Evolutionary conservation across 2,888 invertebrate species (phyloP).

Genomic region (Aromia moschata): DNA sequence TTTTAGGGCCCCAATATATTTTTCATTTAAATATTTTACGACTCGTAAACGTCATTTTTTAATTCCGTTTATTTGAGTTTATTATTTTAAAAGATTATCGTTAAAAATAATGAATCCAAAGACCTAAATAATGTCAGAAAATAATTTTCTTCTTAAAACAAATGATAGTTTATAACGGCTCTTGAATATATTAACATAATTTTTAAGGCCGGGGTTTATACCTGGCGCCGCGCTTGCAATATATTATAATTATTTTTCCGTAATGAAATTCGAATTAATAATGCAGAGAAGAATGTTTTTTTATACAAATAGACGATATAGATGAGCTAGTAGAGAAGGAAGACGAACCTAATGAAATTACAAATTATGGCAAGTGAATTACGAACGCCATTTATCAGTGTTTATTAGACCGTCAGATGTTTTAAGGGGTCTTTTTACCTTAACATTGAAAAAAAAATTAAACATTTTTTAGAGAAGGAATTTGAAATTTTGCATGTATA

Average conservation of each 20-base stretch:
- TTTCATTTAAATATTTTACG: slow-evolving; percentile 33
- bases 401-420: too few species aligned
- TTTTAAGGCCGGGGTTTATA: slow-evolving; percentile 39
- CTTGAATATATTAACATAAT: slow-evolving; percentile 47
- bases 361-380: background rate
- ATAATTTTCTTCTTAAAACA: slow-evolving; percentile 33
- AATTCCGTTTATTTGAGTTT: slow-evolving; percentile 45
- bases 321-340: slow-evolving; percentile 11
- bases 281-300: slow-evolving; percentile 8
- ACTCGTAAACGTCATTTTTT: slow-evolving; percentile 44
- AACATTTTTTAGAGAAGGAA: too few species aligned
- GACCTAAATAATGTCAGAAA: slow-evolving; percentile 33
- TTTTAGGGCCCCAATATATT: slow-evolving; percentile 26
- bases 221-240: slow-evolving; percentile 43
- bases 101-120: slow-evolving; percentile 35
- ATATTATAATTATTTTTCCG: slow-evolving; percentile 42
- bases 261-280: slow-evolving; percentile 23
- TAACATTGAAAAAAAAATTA: too few species aligned
- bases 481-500: too few species aligned
- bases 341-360: slow-evolving; percentile 3
- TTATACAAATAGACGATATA: slow-evolving; percentile 14
- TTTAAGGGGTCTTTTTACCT: too few species aligned
- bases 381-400: background rate
- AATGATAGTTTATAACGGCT: slow-evolving; percentile 32
- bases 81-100: slow-evolving; percentile 40